Evolutionary conservation across 2,888 invertebrate genomes (phyloP).

Genomic region (Oasisia sp.): DNA sequence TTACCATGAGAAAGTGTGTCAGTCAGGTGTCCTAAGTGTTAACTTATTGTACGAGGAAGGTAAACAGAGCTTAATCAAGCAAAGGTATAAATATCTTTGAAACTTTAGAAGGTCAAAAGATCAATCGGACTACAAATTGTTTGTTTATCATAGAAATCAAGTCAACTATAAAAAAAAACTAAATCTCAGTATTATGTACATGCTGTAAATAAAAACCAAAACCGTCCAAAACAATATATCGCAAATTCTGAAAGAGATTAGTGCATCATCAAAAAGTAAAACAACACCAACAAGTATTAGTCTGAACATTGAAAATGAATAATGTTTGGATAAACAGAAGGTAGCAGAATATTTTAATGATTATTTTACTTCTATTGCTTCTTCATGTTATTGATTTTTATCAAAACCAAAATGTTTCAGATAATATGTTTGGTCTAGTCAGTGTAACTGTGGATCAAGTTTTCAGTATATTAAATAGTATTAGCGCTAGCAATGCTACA

Average conservation of each 20-base stretch:
- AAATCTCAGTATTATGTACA: slow-evolving; percentile 17
- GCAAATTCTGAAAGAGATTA: neutral
- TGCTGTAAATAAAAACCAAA: neutral
- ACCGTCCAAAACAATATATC: neutral
- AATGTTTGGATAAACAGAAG: neutral
- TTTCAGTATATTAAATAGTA: neutral
- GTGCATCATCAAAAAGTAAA: neutral
- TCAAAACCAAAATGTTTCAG: neutral
- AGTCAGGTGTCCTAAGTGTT: neutral
- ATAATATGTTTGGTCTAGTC: neutral
- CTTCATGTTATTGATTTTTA: neutral
- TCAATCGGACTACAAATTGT: neutral
- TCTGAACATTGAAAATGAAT: neutral
- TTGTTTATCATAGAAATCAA: neutral
- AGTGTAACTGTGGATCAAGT: neutral
- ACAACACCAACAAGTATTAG: neutral
- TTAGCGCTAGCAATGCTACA: neutral
- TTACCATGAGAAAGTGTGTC: neutral
- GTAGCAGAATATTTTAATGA: neutral
- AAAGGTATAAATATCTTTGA: neutral
- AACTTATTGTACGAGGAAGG: neutral
- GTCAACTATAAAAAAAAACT: neutral
- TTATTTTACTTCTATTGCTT: neutral
- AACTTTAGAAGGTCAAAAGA: neutral
- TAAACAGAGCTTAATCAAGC: neutral